Conservation (phyloP, 2,888 invertebrate species). For the Hypolimnas misippus region DNA sequence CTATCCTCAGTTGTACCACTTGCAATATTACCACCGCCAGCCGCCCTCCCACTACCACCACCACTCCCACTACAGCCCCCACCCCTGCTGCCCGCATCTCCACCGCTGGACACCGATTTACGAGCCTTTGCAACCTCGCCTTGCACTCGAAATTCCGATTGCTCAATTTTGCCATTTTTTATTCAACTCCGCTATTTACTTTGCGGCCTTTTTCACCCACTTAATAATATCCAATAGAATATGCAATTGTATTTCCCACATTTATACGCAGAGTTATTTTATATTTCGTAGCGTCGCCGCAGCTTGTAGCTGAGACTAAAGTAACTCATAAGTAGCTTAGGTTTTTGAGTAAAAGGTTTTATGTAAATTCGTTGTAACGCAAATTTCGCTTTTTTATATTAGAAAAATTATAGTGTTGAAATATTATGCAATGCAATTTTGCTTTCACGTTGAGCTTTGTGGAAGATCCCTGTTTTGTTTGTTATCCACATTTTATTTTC, state of each 20-base stretch:
- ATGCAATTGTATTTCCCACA: not conserved
- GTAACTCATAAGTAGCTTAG: not conserved
- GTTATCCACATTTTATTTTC: too few species aligned
- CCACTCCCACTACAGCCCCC: not conserved
- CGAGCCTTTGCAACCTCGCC: not conserved
- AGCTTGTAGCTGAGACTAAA: not conserved
- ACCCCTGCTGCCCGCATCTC: not conserved
- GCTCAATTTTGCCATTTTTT: constrained; percentile 1
- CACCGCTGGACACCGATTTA: not conserved
- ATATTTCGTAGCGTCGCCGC: not conserved
- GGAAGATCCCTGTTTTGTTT: constrained; percentile 1
- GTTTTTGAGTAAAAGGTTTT: not conserved
- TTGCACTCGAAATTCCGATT: not conserved
- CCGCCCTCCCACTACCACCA: not conserved
- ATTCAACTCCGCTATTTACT: not conserved
- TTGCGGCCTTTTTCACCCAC: not conserved
- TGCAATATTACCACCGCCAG: not conserved
- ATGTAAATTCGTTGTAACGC: not conserved
- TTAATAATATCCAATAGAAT: not conserved
- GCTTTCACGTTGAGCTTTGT: constrained; percentile 12
- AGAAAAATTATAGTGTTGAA: not conserved
- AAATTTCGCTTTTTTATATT: not conserved
- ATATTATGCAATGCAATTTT: not conserved
- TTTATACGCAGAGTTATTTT: not conserved
- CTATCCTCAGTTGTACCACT: too few species aligned